Conservation (phyloP, 2,797 vertebrate genomes). For the Semotilus atromaculatus region DNA sequence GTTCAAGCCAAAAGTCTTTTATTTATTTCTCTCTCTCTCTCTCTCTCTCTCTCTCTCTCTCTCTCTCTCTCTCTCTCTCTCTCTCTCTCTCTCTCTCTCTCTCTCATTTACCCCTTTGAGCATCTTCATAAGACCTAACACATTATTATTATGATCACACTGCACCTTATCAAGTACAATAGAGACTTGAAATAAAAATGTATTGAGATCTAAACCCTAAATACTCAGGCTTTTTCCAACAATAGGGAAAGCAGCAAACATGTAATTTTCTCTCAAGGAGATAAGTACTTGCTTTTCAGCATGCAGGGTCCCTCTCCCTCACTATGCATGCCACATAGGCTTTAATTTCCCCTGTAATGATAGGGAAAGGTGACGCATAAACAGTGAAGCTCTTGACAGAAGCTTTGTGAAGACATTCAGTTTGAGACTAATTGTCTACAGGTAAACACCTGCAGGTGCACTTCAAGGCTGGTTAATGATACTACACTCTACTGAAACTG, state of each 20-base stretch:
- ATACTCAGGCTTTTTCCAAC: constrained; percentile 34
- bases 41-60: no score
- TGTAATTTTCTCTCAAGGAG: constrained; percentile 54
- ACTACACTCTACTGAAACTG: background rate
- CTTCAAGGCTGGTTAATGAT: constrained; percentile 36
- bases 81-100: background rate
- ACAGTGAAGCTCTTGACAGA: constrained; percentile 44
- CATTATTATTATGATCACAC: constrained; percentile 5
- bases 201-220: constrained; percentile 28
- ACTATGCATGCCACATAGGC: constrained; percentile 30
- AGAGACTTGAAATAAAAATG: constrained; percentile 10
- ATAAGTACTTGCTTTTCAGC: constrained; percentile 43
- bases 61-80: no score
- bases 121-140: background rate
- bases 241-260: constrained; percentile 33
- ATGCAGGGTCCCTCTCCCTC: constrained; percentile 26
- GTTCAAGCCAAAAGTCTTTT: constrained; percentile 1
- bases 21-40: no score
- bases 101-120: background rate
- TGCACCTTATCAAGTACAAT: constrained; percentile 10
- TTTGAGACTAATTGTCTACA: constrained; percentile 28
- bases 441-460: constrained; percentile 56
- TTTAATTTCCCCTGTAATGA: constrained; percentile 57
- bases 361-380: constrained; percentile 49
- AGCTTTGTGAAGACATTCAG: constrained; percentile 31